Percentiles rank a stretch among this genome's conserved stretches.
Evolutionary conservation across 2,888 invertebrate species (phyloP).

Genomic region (Cenopis cana): DNA sequence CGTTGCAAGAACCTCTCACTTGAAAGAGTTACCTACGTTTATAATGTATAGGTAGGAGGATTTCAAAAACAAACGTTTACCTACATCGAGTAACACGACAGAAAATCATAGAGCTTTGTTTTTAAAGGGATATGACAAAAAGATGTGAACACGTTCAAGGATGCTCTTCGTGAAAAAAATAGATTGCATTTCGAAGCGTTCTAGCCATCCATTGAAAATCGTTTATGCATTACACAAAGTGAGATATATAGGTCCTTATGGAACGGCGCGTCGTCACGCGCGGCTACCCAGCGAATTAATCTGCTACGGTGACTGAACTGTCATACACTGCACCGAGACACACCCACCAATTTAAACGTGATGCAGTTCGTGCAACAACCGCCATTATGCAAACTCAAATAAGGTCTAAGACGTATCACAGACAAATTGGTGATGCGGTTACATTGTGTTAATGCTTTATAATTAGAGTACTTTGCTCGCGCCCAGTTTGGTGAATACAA

Average conservation of each 20-base stretch:
- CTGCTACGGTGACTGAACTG: constrained; percentile 61
- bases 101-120: background rate
- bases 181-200: too few species aligned
- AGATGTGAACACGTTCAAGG: too few species aligned
- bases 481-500: constrained; percentile 32
- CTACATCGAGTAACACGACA: background rate
- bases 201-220: too few species aligned
- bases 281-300: constrained; percentile 52
- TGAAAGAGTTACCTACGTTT: background rate
- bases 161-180: too few species aligned
- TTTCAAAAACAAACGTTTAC: background rate
- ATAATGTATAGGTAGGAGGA: background rate
- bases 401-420: constrained; percentile 1
- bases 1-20: background rate
- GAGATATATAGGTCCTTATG: constrained; percentile 6
- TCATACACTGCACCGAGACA: constrained; percentile 50
- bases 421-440: constrained; percentile 16
- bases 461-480: constrained; percentile 37
- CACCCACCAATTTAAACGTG: constrained; percentile 14
- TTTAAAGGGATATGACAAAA: background rate
- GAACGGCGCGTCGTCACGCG: constrained; percentile 41
- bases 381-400: background rate
- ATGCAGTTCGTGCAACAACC: constrained; percentile 9
- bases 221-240: too few species aligned
- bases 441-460: constrained; percentile 38